phyloP scores from a whole-genome alignment of 2,888 invertebrate genomes.

The Apodemia zela region DNA sequence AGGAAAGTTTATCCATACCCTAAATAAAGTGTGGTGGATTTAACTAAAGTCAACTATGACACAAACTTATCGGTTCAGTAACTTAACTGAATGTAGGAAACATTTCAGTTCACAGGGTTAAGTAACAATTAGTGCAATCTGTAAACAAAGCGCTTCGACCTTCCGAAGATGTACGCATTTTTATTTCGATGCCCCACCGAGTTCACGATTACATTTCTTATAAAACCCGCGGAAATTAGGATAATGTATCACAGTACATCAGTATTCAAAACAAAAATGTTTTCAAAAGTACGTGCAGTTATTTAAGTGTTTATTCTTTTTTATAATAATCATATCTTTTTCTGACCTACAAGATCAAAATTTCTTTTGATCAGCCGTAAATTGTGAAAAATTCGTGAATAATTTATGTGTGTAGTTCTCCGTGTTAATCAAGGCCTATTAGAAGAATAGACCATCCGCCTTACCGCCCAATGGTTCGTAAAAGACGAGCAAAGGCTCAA shows the following conservation, averaged over 20 bases:
- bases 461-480: too few relatives aligned
- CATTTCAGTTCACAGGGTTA: slow-evolving; percentile 55
- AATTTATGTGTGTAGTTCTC: too few relatives aligned
- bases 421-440: too few relatives aligned
- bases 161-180: slow-evolving; percentile 52
- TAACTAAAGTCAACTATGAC: background rate
- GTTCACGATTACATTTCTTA: slow-evolving; percentile 59
- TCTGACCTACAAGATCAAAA: too few relatives aligned
- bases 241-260: slow-evolving; percentile 70
- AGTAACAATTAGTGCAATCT: slow-evolving; percentile 45
- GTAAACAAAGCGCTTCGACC: slow-evolving; percentile 69
- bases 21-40: background rate
- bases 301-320: too few relatives aligned
- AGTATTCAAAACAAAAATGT: slow-evolving; percentile 68
- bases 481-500: too few relatives aligned
- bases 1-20: too few relatives aligned
- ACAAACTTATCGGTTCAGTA: slow-evolving; percentile 10
- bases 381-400: too few relatives aligned
- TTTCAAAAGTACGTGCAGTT: slow-evolving; percentile 62
- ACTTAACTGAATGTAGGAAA: slow-evolving; percentile 25
- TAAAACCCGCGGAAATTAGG: slow-evolving; percentile 68
- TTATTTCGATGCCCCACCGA: slow-evolving; percentile 60
- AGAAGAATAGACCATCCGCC: too few relatives aligned
- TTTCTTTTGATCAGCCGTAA: too few relatives aligned
- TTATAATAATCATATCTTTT: too few relatives aligned